Percentiles rank a stretch among this genome's conserved stretches.
Conservation (phyloP, 2,113 vertebrate genomes). For the Pionites leucogaster region DNA sequence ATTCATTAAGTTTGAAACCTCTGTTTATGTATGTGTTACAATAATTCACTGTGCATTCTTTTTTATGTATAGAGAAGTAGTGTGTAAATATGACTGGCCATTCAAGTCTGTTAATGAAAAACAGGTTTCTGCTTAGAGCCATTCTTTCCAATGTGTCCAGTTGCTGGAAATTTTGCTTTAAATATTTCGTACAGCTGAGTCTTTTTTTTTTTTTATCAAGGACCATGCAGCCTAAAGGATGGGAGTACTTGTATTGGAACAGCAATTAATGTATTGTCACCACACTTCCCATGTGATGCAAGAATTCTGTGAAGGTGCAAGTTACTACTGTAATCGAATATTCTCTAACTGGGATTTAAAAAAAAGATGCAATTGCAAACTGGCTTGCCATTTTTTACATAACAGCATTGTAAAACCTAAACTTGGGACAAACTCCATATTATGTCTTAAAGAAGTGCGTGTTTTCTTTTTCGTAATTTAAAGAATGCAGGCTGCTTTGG, state of each 20-base stretch:
- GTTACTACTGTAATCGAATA: neutral
- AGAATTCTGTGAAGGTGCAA: neutral
- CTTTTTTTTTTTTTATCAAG: neutral
- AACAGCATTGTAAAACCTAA: neutral
- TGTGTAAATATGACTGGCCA: neutral
- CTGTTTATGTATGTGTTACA: neutral
- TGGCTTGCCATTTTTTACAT: neutral
- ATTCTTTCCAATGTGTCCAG: neutral
- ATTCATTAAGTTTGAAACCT: neutral
- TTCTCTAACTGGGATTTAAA: neutral
- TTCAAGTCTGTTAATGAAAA: neutral
- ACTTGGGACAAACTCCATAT: neutral
- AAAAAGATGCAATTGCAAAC: neutral
- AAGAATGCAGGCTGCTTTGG: neutral
- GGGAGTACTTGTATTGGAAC: neutral
- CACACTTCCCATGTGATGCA: neutral
- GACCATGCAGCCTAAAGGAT: neutral
- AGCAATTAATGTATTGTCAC: neutral
- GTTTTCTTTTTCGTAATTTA: neutral
- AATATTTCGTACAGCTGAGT: neutral
- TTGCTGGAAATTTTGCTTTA: neutral
- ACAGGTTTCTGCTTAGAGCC: neutral
- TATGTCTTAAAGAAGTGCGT: neutral
- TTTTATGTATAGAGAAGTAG: neutral
- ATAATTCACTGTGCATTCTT: neutral